Evolutionary conservation across 2,113 vertebrate species (phyloP), one percentile per base, ranked within the genome.

Genomic region (Ondatra zibethicus): DNA sequence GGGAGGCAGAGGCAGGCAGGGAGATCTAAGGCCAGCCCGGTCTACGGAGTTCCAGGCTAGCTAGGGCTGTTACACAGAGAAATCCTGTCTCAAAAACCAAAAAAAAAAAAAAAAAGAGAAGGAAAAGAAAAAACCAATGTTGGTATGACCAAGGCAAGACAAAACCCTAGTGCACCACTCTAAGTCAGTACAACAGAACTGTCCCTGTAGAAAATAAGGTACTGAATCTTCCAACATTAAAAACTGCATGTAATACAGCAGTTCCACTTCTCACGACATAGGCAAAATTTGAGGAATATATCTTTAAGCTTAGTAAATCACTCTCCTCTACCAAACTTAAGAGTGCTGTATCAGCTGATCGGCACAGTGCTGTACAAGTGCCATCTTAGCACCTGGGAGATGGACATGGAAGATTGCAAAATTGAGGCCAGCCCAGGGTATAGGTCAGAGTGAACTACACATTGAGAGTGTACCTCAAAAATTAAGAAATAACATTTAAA

Each of bases 201-300:
- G 29, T 31, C 17, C 42, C 13, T 73, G 19, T 31, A 21, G 31
- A 92, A 95, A 92, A 68, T 14, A 70, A n/a, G 33, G 23, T 65
- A 85, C 42, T 12, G 4, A 75, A 29, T 88, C 55, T 50, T 58
- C 75, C n/a, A 95, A 95, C 87, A 27, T 84, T 92, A 92, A 88
- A 88, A 58, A 70, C 58, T 90, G 68, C 25, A 63, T n/a, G 42
- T 63, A 61, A 82, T 88, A 50, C 39, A 80, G 21, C 7, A 80
- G 31, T 31, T 78, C 76, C 47, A 80, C 19, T 55, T 55, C 50
- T 84, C 25, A 63, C 29, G n/a, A 84, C n/a, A 39, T 27, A 65
- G 81, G 58, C 11, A 85, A 45, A 63, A 13, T 25, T 14, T 61
- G 25, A 39, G n/a, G 25, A 29, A 85, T 29, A 25, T 65, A 45